Conservation (phyloP, 2,797 vertebrate species). For the Notamacropus eugenii region DNA sequence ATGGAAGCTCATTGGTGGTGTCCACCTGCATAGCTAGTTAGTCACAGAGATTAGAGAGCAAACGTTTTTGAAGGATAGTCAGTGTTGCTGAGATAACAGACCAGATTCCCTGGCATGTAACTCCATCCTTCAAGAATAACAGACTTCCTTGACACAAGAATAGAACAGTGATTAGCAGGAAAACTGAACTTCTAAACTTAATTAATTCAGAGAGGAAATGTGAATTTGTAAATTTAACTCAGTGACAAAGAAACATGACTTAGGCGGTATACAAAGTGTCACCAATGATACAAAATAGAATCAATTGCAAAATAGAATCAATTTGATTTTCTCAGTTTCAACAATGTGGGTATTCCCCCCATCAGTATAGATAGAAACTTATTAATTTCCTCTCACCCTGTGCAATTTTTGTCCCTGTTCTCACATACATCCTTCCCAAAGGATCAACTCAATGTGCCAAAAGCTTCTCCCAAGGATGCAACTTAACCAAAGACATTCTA, state of each 20-base stretch:
- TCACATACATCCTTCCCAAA: not conserved
- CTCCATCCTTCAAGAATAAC: not conserved
- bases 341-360: not conserved
- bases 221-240: not conserved
- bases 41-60: not conserved
- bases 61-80: not conserved
- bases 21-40: not conserved
- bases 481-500: not conserved
- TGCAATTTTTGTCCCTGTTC: not conserved
- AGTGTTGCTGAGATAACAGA: not conserved
- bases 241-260: not conserved
- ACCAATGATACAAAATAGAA: not conserved
- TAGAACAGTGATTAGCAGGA: not conserved
- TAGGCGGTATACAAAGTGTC: not conserved
- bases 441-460: not conserved
- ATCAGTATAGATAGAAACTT: not conserved
- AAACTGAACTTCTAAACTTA: not conserved
- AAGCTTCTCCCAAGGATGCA: not conserved
- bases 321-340: not conserved
- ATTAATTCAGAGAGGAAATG: not conserved
- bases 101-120: not conserved
- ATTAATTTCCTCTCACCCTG: not conserved
- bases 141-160: not conserved
- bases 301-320: not conserved
- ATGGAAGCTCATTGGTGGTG: not conserved